phyloP scores from a whole-genome alignment of 2,888 invertebrate species.

The Achlya flavicornis region DNA sequence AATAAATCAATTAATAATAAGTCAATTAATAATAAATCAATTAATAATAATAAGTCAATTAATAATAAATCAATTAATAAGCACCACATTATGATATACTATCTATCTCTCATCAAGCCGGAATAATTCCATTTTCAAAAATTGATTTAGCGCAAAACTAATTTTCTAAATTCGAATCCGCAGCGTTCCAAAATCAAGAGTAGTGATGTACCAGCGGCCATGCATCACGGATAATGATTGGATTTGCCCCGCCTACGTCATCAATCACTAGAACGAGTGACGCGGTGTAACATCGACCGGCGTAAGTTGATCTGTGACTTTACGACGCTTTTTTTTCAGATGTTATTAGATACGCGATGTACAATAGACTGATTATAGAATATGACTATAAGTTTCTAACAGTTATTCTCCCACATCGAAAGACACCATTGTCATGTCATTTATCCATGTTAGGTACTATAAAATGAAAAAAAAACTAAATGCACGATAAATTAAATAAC shows the following conservation, averaged over 20 bases:
- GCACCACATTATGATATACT: neutral
- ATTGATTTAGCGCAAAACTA: conserved; percentile 32
- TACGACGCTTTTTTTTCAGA: conserved; percentile 26
- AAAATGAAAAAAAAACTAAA: neutral
- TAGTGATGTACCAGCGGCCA: conserved; percentile 78
- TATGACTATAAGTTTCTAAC: neutral
- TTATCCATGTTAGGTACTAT: neutral
- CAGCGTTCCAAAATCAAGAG: conserved; percentile 51
- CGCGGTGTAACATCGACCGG: conserved; percentile 55
- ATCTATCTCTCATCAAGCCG: neutral
- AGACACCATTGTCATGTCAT: neutral
- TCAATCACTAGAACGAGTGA: conserved; percentile 78
- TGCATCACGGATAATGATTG: conserved; percentile 83
- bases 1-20: too few species aligned
- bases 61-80: too few species aligned
- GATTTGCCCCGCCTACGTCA: conserved; percentile 82
- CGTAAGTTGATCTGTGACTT: conserved; percentile 55
- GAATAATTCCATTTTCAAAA: conserved; percentile 24
- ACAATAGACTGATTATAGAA: neutral
- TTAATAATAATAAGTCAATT: too few species aligned
- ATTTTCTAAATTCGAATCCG: conserved; percentile 59
- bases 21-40: too few species aligned
- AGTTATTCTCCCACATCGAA: neutral
- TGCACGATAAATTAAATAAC: neutral
- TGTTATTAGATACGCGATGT: neutral